Conservation (phyloP, 2,888 invertebrate species). For the Prosapia bicincta region DNA sequence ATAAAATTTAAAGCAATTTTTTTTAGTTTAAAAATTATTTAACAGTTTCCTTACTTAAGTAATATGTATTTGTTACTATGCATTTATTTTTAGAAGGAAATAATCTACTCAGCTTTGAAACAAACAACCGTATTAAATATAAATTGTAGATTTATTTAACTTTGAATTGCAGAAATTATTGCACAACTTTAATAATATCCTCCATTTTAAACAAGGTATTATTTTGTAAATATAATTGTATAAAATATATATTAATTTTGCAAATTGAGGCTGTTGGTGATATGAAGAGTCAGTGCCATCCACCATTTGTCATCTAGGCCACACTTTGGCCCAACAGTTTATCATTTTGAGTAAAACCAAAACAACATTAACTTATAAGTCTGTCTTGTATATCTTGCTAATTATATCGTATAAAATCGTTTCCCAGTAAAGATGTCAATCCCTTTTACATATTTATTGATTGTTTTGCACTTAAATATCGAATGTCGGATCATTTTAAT, state of each 20-base stretch:
- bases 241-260: background rate
- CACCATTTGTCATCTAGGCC: too few species aligned
- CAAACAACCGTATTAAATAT: background rate
- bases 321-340: background rate
- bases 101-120: background rate
- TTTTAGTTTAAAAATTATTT: too few species aligned
- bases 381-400: background rate
- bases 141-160: background rate
- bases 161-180: background rate
- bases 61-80: too few species aligned
- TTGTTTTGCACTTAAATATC: background rate
- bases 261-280: background rate
- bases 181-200: conserved; percentile 2
- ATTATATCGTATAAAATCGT: background rate
- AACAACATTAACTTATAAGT: background rate
- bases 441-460: background rate
- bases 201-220: background rate
- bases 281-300: background rate
- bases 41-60: too few species aligned
- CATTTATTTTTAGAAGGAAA: background rate
- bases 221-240: conserved; percentile 2
- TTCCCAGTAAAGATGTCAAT: background rate
- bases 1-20: too few species aligned
- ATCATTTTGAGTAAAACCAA: background rate
- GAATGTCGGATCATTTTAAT: background rate